These are phyloP conservation scores for Dysidea cf. avara DNA, from an alignment of 37 sponge, comb jelly and placozoan species.

Conservation along the genomic window DNA sequence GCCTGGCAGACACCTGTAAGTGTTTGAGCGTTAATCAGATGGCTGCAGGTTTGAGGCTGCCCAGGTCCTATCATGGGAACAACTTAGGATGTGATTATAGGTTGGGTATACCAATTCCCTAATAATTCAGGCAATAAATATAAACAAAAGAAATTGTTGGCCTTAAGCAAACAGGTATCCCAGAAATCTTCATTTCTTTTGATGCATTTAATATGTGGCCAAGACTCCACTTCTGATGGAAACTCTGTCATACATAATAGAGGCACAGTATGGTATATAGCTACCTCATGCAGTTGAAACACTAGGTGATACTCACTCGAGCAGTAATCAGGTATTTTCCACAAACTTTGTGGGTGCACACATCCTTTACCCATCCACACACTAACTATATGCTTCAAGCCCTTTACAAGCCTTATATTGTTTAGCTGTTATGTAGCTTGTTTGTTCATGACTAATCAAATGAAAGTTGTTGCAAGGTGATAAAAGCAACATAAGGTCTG, in stretches of 20 bases:
- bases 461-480: too few relatives aligned
- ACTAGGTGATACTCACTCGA: too few relatives aligned
- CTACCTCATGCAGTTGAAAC: too few relatives aligned
- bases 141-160: constrained; percentile 5
- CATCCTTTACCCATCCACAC: constrained; percentile 28
- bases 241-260: constrained; percentile 45
- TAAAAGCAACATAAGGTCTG: background rate
- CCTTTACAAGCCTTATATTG: constrained; percentile 21
- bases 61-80: too few relatives aligned
- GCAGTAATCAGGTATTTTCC: constrained; percentile 4
- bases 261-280: too few relatives aligned
- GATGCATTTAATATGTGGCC: constrained; percentile 34
- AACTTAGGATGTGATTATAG: background rate
- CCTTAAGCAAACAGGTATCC: background rate
- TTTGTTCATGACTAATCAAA: constrained; percentile 2
- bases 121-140: constrained; percentile 49
- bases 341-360: background rate
- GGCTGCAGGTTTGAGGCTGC: too few relatives aligned
- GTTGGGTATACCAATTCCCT: constrained; percentile 41
- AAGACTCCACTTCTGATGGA: background rate
- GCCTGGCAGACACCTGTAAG: too few relatives aligned
- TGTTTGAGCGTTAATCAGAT: too few relatives aligned
- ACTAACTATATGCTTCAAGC: constrained; percentile 23
- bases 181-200: constrained; percentile 20
- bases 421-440: constrained; percentile 16